Base-by-base conservation (phyloP, 2,888 invertebrate species). In the Alviniconcha strummeri region DNA sequence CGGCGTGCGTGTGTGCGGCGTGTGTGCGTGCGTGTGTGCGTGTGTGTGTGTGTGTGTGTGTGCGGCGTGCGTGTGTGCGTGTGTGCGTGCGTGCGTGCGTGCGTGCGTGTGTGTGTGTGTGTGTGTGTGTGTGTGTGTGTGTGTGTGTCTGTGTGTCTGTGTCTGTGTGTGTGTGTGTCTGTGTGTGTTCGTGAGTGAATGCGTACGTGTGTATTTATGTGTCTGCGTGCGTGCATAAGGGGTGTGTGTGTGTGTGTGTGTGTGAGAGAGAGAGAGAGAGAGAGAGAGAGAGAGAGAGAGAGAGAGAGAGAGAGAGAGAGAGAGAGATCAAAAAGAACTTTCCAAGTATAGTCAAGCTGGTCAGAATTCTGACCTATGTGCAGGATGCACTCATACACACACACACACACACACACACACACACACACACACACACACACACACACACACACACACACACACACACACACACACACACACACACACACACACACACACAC, bases 361-460 rank as follows among this genome's bases (percentile, higher is more conserved):
- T 60, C 8, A 9, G 60, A 60, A 13, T 60, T 7, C 13, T 60
- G 60, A 7, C 8, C 60, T 7, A 7, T 7, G 60, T 78, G 52
- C 13, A 11, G 52, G 9, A 69, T 13, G n/a, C 56, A 67, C 36
- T 52, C 55, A 55, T 55, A 72, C 8, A 60, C 74, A 67, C 82
- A 55, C 57, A 36, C 69, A 74, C 82, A 60, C 55, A 75, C 82
- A 57, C 74, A 77, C 82, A 76, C 64, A 67, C 67, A 67, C 64
- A 67, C 67, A 82, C 57, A 76, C 76, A 76, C 57, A 52, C 76
- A 82, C 57, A 77, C 76, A 82, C 54, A 76, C 64, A 76, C 57
- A 82, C 76, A 64, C 76, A 77, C 82, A 76, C 76, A 67, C 76
- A 81, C 72, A 81, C 75, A 74, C 72, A 74, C 81, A 36, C 71